Evolutionary conservation across 2,888 invertebrate genomes (phyloP).

Genomic region (Andrena dorsata): DNA sequence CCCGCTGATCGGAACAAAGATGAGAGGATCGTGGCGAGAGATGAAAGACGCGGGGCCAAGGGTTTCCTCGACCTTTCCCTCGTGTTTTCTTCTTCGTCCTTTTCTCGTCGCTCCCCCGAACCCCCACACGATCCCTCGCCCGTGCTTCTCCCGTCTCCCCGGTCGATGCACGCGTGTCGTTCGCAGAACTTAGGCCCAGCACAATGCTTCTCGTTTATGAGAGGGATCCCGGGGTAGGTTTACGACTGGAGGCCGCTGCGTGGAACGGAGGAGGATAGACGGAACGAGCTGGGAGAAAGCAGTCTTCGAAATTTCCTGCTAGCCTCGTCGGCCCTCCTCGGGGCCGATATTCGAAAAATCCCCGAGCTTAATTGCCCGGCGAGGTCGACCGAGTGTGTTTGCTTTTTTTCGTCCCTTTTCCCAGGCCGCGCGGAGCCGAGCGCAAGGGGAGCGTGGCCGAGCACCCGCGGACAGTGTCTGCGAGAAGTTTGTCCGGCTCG

Average conservation of each 20-base stretch:
- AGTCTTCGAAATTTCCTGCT: constrained; percentile 36
- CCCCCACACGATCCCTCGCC: constrained; percentile 23
- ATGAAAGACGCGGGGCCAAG: constrained; percentile 52
- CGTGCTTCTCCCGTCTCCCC: constrained; percentile 36
- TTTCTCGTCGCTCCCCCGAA: background rate
- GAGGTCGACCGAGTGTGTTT: constrained; percentile 28
- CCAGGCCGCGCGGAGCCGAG: background rate
- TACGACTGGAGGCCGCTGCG: constrained; percentile 58
- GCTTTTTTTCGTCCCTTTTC: background rate
- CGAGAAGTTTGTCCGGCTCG: constrained; percentile 26
- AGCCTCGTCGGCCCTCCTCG: background rate
- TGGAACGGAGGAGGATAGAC: constrained; percentile 5
- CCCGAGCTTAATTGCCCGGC: constrained; percentile 45
- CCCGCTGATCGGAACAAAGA: constrained; percentile 38
- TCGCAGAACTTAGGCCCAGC: constrained; percentile 64
- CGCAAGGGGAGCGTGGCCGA: background rate
- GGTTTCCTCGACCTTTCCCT: constrained; percentile 55
- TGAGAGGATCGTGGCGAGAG: constrained; percentile 18
- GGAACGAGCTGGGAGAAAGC: constrained; percentile 11
- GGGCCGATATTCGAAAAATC: constrained; percentile 50
- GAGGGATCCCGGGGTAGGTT: constrained; percentile 61
- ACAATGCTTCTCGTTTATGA: constrained; percentile 70
- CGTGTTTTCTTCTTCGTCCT: background rate
- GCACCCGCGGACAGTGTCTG: background rate
- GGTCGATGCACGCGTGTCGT: constrained; percentile 59